Evolutionary conservation across 2,888 invertebrate genomes (phyloP).

Genomic region (Geotrupes spiniger): DNA sequence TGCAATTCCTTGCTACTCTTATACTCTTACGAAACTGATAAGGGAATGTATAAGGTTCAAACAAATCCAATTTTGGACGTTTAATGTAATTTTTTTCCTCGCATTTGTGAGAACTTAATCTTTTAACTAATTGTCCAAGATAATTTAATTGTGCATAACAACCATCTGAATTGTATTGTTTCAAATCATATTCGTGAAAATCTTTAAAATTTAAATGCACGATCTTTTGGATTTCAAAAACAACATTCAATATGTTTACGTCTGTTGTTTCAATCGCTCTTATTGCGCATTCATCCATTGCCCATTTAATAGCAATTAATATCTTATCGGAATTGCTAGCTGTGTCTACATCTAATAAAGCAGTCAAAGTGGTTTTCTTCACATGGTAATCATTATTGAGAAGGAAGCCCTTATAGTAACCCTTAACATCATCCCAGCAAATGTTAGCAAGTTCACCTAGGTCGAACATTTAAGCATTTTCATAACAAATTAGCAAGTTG

Average conservation of each 20-base stretch:
- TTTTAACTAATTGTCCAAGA: conserved; percentile 10
- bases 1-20: conserved; percentile 20
- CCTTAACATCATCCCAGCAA: conserved; percentile 57
- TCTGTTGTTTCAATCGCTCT: conserved; percentile 47
- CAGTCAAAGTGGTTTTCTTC: conserved; percentile 52
- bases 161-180: conserved; percentile 3
- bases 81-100: too few species aligned
- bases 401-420: conserved; percentile 56
- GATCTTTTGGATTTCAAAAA: conserved; percentile 32
- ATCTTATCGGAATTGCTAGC: conserved; percentile 56
- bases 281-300: conserved; percentile 53
- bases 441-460: conserved; percentile 52
- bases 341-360: conserved; percentile 55
- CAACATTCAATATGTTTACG: conserved; percentile 50
- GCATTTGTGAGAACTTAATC: conserved; percentile 11
- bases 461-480: conserved; percentile 61
- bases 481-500: conserved; percentile 59
- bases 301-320: conserved; percentile 57
- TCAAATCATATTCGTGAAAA: conserved; percentile 16
- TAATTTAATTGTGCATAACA: conserved; percentile 13
- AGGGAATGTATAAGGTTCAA: conserved; percentile 5
- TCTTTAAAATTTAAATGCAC: conserved; percentile 16
- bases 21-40: conserved; percentile 25
- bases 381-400: conserved; percentile 52
- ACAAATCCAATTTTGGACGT: too few species aligned